phyloP scores from a whole-genome alignment of 2,888 invertebrate genomes.

The Cephalotes varians region DNA sequence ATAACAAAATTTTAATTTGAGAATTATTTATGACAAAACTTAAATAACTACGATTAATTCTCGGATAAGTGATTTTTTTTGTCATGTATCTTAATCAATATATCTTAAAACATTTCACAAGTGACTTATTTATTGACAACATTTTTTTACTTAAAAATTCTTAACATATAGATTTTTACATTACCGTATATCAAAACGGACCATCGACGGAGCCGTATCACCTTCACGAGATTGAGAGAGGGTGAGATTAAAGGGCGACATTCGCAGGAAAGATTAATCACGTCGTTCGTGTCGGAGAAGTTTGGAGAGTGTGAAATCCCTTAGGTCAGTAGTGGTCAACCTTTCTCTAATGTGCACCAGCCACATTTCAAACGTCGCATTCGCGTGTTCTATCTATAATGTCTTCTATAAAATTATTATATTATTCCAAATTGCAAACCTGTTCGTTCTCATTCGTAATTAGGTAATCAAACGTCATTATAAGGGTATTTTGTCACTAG shows the following conservation, averaged over 20 bases:
- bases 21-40: background rate
- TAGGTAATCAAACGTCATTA: constrained; percentile 20
- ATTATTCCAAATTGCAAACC: background rate
- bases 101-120: background rate
- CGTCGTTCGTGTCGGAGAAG: constrained; percentile 17
- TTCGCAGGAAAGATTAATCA: constrained; percentile 29
- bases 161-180: background rate
- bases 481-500: constrained; percentile 18
- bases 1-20: background rate
- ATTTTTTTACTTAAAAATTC: background rate
- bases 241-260: constrained; percentile 24
- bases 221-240: constrained; percentile 2
- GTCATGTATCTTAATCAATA: too few species aligned
- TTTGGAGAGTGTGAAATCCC: constrained; percentile 43
- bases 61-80: background rate
- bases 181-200: background rate
- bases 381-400: constrained; percentile 1
- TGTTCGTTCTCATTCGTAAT: constrained; percentile 2
- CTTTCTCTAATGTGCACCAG: constrained; percentile 14
- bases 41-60: constrained; percentile 3
- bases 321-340: constrained; percentile 37
- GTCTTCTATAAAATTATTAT: constrained; percentile 1
- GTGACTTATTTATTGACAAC: background rate
- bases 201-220: background rate
- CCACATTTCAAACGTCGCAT: constrained; percentile 9